Evolutionary conservation across 2,888 invertebrate species (phyloP).

Genomic region (Actias luna): DNA sequence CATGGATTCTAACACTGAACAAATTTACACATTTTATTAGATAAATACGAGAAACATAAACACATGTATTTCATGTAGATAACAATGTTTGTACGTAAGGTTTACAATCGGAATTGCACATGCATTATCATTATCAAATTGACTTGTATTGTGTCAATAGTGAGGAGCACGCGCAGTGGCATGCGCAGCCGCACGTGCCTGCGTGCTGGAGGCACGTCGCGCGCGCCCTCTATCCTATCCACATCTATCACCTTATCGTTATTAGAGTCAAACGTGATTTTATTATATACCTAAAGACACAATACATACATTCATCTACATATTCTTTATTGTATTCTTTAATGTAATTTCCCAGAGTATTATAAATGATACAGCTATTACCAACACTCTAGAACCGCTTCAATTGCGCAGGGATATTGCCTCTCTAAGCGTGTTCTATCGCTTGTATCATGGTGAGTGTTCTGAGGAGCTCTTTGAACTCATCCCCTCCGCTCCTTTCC

Average conservation of each 20-base stretch:
- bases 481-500: too few relatives aligned
- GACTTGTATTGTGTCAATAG: neutral
- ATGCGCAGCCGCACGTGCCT: neutral
- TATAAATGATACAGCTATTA: too few relatives aligned
- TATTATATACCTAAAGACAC: neutral
- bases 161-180: neutral
- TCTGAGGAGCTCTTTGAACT: too few relatives aligned
- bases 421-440: too few relatives aligned
- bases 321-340: too few relatives aligned
- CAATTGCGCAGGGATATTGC: too few relatives aligned
- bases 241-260: slow-evolving; percentile 1
- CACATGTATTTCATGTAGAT: neutral
- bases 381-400: too few relatives aligned
- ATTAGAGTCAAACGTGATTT: neutral
- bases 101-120: neutral
- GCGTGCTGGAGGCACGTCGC: neutral
- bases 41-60: too few relatives aligned
- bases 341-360: too few relatives aligned
- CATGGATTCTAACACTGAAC: neutral
- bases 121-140: neutral
- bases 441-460: too few relatives aligned
- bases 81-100: neutral
- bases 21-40: too few relatives aligned
- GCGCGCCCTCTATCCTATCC: neutral
- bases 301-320: neutral